Percentiles rank a stretch among this genome's conserved stretches.
Evolutionary conservation across 2,797 vertebrate genomes (phyloP).

Genomic region (Syngnathus rostellatus): DNA sequence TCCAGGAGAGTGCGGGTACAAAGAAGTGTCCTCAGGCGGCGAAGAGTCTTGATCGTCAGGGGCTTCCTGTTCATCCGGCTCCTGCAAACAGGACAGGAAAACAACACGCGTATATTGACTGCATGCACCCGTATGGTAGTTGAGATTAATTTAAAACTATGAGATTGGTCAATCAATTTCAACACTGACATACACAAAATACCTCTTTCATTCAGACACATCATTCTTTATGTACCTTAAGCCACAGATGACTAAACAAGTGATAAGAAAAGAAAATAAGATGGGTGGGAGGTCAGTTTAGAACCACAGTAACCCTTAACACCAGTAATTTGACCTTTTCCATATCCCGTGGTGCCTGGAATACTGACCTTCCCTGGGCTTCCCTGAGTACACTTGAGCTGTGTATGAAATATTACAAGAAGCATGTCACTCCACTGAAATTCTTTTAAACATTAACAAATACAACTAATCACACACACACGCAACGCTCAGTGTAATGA

Average conservation of each 20-base stretch:
- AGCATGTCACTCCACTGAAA: conserved; percentile 61
- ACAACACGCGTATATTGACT: conserved; percentile 5
- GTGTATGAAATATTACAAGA: conserved; percentile 69
- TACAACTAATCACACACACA: conserved; percentile 45
- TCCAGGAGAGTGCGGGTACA: conserved; percentile 95
- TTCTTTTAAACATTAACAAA: conserved; percentile 49
- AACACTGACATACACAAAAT: neutral
- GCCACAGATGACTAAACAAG: neutral
- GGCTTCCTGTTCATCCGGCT: conserved; percentile 96
- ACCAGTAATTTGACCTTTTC: neutral
- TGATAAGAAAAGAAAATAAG: neutral
- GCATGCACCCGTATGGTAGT: neutral
- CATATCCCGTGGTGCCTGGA: conserved; percentile 63
- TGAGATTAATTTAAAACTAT: neutral
- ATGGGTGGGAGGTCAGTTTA: conserved; percentile 1
- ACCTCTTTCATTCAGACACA: neutral
- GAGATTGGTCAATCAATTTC: neutral
- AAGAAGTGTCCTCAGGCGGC: conserved; percentile 93
- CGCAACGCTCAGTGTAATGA: conserved; percentile 26
- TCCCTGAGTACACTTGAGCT: conserved; percentile 70
- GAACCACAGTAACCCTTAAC: neutral
- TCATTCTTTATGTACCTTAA: neutral
- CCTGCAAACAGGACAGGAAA: conserved; percentile 59
- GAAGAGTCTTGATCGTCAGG: conserved; percentile 97
- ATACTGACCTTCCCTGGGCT: conserved; percentile 71